Percentiles rank a stretch among this genome's conserved stretches.
phyloP scores from a whole-genome alignment of 2,888 invertebrate genomes.

The Phortica okadai region DNA sequence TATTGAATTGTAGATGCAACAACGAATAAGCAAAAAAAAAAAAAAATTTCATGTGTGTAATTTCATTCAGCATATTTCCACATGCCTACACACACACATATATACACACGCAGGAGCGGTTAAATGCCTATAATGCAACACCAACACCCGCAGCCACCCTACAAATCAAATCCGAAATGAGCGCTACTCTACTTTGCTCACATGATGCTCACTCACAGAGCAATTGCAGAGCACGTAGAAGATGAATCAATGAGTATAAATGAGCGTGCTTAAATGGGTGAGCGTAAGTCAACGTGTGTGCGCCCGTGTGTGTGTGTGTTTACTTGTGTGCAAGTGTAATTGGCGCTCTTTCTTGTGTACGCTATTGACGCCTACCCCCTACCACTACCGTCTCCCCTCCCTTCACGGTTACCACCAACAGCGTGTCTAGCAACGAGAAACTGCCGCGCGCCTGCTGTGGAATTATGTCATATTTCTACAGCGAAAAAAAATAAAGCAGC shows the following conservation, averaged over 20 bases:
- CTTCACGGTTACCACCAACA: constrained; percentile 28
- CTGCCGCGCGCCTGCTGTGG: constrained; percentile 60
- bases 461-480: constrained; percentile 69
- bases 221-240: neutral
- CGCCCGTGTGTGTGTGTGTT: constrained; percentile 26
- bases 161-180: constrained; percentile 43
- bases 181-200: neutral
- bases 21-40: constrained; percentile 7
- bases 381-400: constrained; percentile 22
- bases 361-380: constrained; percentile 44
- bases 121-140: neutral
- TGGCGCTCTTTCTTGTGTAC: constrained; percentile 10
- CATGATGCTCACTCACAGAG: neutral
- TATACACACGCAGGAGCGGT: neutral
- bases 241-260: too few relatives aligned
- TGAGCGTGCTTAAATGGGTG: too few relatives aligned
- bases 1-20: constrained; percentile 25
- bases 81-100: constrained; percentile 10
- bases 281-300: neutral
- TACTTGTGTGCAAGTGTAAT: constrained; percentile 18
- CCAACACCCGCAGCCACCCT: neutral
- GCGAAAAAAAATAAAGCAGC: constrained; percentile 40
- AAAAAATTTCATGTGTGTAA: neutral
- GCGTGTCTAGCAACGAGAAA: constrained; percentile 33
- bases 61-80: constrained; percentile 25